Conservation (phyloP, 92 coral and sea anemone genomes). For the Porites lobata region DNA sequence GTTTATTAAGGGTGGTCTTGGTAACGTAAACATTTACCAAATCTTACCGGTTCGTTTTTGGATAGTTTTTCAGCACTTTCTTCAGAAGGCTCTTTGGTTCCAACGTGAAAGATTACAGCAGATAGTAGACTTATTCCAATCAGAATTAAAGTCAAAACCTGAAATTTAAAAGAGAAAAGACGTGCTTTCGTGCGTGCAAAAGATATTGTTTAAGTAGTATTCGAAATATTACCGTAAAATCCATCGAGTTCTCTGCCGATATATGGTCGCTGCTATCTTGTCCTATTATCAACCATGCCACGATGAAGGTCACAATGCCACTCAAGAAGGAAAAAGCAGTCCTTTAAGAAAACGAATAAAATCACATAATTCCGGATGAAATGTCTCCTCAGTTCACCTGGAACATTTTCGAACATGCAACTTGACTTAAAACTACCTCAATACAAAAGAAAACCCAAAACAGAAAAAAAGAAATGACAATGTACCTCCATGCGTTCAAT, state of each 20-base stretch:
- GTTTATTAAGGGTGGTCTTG: too few relatives aligned
- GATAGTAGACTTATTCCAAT: slow-evolving; percentile 13
- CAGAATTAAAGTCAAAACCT: slow-evolving; percentile 17
- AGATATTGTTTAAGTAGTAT: not conserved
- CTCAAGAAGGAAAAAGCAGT: slow-evolving; percentile 4
- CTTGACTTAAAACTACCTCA: too few relatives aligned
- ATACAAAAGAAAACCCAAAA: not conserved
- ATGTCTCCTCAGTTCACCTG: too few relatives aligned
- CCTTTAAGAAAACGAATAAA: not conserved
- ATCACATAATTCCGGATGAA: too few relatives aligned
- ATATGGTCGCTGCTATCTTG: slow-evolving; percentile 6
- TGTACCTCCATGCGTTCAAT: slow-evolving; percentile 13
- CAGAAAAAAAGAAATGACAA: not conserved
- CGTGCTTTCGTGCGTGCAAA: too few relatives aligned
- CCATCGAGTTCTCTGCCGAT: slow-evolving; percentile 7
- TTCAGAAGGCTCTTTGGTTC: slow-evolving; percentile 28
- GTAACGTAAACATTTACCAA: too few relatives aligned
- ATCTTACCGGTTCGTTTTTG: too few relatives aligned
- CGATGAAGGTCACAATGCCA: slow-evolving; percentile 21
- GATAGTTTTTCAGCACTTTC: too few relatives aligned
- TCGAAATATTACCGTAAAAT: slow-evolving; percentile 15
- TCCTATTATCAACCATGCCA: slow-evolving; percentile 29
- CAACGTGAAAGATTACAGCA: slow-evolving; percentile 25
- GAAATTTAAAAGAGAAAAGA: not conserved
- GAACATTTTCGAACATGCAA: too few relatives aligned